Evolutionary conservation across 1,140 invertebrate genomes (phyloP), one percentile per base, ranked within the genome.

Genomic region (Hydropsyche tenuis): DNA sequence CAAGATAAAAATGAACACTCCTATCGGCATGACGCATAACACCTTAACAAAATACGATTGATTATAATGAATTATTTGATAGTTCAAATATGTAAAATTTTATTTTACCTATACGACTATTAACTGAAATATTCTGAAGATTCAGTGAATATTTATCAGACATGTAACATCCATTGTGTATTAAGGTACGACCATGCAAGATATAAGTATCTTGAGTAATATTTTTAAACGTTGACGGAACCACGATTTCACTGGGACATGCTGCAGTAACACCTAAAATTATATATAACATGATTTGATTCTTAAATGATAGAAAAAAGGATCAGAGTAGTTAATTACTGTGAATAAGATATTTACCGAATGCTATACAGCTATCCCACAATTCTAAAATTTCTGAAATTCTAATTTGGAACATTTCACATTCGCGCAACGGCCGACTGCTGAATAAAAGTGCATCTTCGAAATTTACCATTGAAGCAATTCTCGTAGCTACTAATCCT

Each of bases 391-490:
- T 94, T 79, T 91, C 92, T 79, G 97, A 96, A 74, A 98, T 92
- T 56, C 92, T 87, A 37, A 98, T 90, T 83, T 97, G 94, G 81
- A 98, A 98, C 81, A 98, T 88, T 83, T 98, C 96, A 16, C 93
- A 93, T 78, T 96, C 94, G 16, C 92, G 87, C 25, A 98, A 82
- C 0, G 95, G 92, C 60, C 96, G 85, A 83, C 92, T 96, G 65
- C 93, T 96, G 78, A 97, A 94, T 1, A 97, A 91, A 74, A 98
- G 96, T 0, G 95, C 94, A 82, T 97, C 94, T 82, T 97, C 97
- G 82, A 97, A 97, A 86, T 97, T 96, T 9, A 64, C 68, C 68
- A 70, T 72, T 37, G 70, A 72, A 3, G 94, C 91, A 25, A 94
- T 92, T 66, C 95, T 87, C 23, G 90, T 90, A 0, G 95, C 95